Evolutionary conservation across 2,113 vertebrate species (phyloP).

Genomic region (Indicator maculatus): DNA sequence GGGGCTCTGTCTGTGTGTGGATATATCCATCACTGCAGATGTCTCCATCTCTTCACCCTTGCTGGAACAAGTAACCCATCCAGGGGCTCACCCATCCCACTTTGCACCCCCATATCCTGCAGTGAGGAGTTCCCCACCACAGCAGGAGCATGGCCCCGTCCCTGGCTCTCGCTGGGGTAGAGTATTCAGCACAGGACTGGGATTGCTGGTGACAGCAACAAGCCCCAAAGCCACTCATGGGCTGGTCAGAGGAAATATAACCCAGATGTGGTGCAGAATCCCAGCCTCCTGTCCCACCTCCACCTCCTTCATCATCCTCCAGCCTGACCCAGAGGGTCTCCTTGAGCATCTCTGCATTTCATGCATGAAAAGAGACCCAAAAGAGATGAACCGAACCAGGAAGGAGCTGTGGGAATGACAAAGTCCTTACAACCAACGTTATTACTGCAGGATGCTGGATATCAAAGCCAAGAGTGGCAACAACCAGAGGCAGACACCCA

Average conservation of each 20-base stretch:
- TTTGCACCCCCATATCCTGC: fast-evolving
- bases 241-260: neutral
- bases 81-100: fast-evolving
- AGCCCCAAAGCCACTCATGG: neutral
- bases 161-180: fast-evolving
- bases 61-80: fast-evolving
- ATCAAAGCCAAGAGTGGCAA: neutral
- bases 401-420: fast-evolving
- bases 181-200: fast-evolving
- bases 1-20: no score
- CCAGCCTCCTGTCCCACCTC: neutral
- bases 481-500: neutral
- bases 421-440: neutral
- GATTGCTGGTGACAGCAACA: fast-evolving
- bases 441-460: neutral
- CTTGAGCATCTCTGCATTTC: neutral
- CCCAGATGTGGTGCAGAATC: neutral
- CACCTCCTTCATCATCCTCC: neutral
- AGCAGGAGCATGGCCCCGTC: fast-evolving
- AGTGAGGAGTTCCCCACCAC: fast-evolving
- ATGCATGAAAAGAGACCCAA: neutral
- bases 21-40: fast-evolving
- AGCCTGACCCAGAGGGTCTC: neutral
- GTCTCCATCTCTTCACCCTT: neutral
- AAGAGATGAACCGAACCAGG: neutral